phyloP scores from a whole-genome alignment of 2,113 vertebrate genomes.

The Vulpes vulpes region DNA sequence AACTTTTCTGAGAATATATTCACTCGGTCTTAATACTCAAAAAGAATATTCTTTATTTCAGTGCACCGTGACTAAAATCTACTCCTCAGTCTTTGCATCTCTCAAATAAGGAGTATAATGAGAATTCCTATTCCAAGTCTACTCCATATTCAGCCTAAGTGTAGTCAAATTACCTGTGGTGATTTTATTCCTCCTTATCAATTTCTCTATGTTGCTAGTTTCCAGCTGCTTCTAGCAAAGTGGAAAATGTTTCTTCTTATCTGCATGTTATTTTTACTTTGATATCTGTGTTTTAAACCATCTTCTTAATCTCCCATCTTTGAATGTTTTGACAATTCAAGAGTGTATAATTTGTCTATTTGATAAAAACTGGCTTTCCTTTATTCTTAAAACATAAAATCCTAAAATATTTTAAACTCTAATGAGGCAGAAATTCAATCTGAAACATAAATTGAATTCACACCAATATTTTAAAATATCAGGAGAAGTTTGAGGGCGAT shows the following conservation, averaged over 20 bases:
- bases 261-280: not conserved
- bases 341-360: not conserved
- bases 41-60: not conserved
- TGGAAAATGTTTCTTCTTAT: not conserved
- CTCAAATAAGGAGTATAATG: not conserved
- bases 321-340: not conserved
- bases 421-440: not conserved
- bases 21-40: not conserved
- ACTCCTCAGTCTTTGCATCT: not conserved
- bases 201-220: not conserved
- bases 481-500: not conserved
- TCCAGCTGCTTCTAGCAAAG: not conserved
- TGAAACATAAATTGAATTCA: not conserved
- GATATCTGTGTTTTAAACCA: not conserved
- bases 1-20: not conserved
- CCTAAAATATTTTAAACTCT: conserved; percentile 22
- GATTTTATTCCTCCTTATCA: not conserved
- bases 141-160: not conserved
- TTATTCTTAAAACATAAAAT: not conserved
- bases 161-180: not conserved
- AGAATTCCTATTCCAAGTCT: not conserved
- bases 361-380: not conserved
- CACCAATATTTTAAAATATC: not conserved
- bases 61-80: not conserved
- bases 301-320: not conserved